A percentile compares a stretch with the other conserved stretches of the same genome.
These are phyloP conservation scores for Oxyura jamaicensis DNA, from an alignment of 2,113 vertebrate genomes.

Conservation along the genomic window DNA sequence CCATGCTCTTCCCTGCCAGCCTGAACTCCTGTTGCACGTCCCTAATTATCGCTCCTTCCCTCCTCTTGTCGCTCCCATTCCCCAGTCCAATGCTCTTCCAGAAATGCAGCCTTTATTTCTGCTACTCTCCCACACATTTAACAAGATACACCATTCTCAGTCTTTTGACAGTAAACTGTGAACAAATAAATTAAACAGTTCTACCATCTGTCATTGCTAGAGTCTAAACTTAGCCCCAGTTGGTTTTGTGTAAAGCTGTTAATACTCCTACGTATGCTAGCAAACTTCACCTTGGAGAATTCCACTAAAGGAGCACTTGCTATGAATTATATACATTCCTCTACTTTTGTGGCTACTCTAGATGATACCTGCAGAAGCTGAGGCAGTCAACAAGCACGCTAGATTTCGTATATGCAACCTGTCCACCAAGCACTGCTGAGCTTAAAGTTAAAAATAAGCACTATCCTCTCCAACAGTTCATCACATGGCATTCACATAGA, in stretches of 20 bases:
- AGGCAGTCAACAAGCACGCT: not conserved
- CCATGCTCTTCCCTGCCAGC: not conserved
- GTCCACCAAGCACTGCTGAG: not conserved
- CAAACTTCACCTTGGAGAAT: not conserved
- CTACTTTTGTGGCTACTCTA: not conserved
- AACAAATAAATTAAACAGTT: slow-evolving; percentile 3
- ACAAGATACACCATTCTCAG: not conserved
- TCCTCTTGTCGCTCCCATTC: not conserved
- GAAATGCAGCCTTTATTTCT: not conserved
- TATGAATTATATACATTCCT: not conserved
- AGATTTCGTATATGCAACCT: not conserved
- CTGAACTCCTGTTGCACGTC: rapidly evolving
- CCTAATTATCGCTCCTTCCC: not conserved
- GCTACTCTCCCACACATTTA: not conserved
- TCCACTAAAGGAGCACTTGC: not conserved
- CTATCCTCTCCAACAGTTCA: not conserved
- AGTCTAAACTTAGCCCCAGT: not conserved
- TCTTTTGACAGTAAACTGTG: not conserved
- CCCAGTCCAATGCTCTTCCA: not conserved
- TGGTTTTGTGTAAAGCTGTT: not conserved
- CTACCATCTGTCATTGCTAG: not conserved
- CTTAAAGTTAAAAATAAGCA: not conserved
- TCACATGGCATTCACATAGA: not conserved
- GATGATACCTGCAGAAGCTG: not conserved
- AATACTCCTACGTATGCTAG: rapidly evolving